phyloP scores from a whole-genome alignment of 30 jellyfish, hydroid and myxozoan genomes.

The Turritopsis rubra region DNA sequence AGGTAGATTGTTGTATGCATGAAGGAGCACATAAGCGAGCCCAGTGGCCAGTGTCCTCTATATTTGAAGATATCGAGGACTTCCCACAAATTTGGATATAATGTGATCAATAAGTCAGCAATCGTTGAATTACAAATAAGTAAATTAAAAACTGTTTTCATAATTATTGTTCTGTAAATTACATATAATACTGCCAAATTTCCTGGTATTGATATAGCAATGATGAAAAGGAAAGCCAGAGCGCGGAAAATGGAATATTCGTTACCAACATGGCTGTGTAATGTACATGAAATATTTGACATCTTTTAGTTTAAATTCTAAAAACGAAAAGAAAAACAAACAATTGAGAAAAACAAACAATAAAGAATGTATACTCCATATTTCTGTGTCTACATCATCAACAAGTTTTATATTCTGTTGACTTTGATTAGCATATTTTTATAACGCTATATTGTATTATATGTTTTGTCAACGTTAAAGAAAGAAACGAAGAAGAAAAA shows the following conservation, averaged over 20 bases:
- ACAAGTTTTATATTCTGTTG: too few species aligned
- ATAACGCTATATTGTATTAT: too few species aligned
- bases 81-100: constrained; percentile 63
- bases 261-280: background rate
- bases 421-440: too few species aligned
- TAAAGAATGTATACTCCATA: too few species aligned
- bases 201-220: constrained; percentile 49
- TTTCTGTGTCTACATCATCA: too few species aligned
- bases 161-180: constrained; percentile 38
- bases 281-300: background rate
- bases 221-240: constrained; percentile 3
- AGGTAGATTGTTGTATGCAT: constrained; percentile 41
- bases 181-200: constrained; percentile 41
- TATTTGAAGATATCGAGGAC: constrained; percentile 30
- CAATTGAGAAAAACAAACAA: too few species aligned
- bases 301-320: background rate
- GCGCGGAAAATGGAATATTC: constrained; percentile 5
- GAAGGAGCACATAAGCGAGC: constrained; percentile 56
- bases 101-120: constrained; percentile 38
- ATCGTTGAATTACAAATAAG: constrained; percentile 54
- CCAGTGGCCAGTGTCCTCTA: constrained; percentile 69
- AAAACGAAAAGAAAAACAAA: too few species aligned
- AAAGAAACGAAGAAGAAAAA: too few species aligned
- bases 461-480: too few species aligned
- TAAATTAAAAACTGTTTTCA: constrained; percentile 62